A percentile compares a stretch with the other conserved stretches of the same genome.
Evolutionary conservation across 2,113 vertebrate species (phyloP).

Genomic region (Caloenas nicobarica): DNA sequence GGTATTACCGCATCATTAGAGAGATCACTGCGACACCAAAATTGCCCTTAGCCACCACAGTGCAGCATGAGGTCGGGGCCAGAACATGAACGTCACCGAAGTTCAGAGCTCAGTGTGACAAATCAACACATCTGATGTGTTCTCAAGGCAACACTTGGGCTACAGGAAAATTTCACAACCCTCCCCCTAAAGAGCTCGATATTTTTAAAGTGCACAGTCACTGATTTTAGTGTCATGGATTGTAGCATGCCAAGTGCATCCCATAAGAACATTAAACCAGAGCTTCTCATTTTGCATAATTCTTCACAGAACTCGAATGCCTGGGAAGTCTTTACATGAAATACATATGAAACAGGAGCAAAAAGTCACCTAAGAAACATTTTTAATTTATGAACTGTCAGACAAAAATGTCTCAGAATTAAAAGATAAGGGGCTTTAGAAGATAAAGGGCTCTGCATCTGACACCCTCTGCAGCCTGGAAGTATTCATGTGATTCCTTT

Average conservation of each 20-base stretch:
- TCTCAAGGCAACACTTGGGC: not conserved
- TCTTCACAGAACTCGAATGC: constrained; percentile 26
- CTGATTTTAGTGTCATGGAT: not conserved
- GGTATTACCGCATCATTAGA: not conserved
- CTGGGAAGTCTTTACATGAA: constrained; percentile 47
- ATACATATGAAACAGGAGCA: constrained; percentile 52
- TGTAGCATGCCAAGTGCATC: not conserved
- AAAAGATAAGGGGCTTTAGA: constrained; percentile 60
- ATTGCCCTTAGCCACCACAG: not conserved
- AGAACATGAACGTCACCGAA: not conserved
- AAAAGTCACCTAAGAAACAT: constrained; percentile 55
- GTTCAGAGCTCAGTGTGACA: not conserved
- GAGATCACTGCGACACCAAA: not conserved
- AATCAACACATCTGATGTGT: not conserved
- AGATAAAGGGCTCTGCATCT: constrained; percentile 42
- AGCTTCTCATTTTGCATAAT: constrained; percentile 32
- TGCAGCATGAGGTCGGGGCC: not conserved
- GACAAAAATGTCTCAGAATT: constrained; percentile 57
- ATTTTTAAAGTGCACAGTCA: not conserved
- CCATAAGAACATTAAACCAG: constrained; percentile 20
- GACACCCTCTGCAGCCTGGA: constrained; percentile 23
- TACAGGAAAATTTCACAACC: not conserved
- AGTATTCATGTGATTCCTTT: constrained; percentile 4
- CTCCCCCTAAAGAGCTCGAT: not conserved
- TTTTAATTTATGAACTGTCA: constrained; percentile 68